Base-by-base conservation (phyloP, 2,797 vertebrate species). In the Leptodactylus fallax region DNA sequence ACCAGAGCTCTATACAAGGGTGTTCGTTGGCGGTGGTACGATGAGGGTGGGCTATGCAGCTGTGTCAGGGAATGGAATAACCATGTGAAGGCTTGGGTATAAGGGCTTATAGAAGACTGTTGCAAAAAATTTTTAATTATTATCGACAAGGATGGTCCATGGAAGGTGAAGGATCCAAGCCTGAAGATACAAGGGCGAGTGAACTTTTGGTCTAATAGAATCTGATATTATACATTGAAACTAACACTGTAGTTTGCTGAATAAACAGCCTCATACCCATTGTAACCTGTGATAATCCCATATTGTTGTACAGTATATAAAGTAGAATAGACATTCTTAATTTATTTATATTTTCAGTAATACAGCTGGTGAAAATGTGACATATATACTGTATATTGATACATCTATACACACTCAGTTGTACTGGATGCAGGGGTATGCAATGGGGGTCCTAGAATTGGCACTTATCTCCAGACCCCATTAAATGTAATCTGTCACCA, bases 1-100 rank as follows among this genome's bases (percentile, higher is more conserved):
- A 87, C 93, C 16, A 94, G 91, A 12, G 96, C 94, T 0, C 53
- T 94, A 65, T 97, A 97, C 93, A 92, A 94, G 60, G 96, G 97
- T 0, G 92, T 92, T 2, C 89, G 69, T 85, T 95, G 94, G 90
- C 91, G 87, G 45, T 90, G 65, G 90, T 87, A 51, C 0, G 90
- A 92, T 67, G 88, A 91, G 4, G 91, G 92, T 0, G 91, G 89
- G 0, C 36, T 77, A 7, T 92, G 93, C 0, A 8, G 90, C 76
- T 93, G 92, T 1, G 76, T 67, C 63, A 69, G 61, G 67, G 92
- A 90, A 7, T 92, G 92, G 47, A 88, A 89, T 79, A 65, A 47
- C 3, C 93, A 90, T 12, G 89, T 93, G 79, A 94, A 90, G 55
- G 94, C 92, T 5, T 95, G 94, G 94, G 94, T 95, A 21, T 95